Base-by-base conservation (phyloP, 2,888 invertebrate genomes). In the Subacronicta megacephala region DNA sequence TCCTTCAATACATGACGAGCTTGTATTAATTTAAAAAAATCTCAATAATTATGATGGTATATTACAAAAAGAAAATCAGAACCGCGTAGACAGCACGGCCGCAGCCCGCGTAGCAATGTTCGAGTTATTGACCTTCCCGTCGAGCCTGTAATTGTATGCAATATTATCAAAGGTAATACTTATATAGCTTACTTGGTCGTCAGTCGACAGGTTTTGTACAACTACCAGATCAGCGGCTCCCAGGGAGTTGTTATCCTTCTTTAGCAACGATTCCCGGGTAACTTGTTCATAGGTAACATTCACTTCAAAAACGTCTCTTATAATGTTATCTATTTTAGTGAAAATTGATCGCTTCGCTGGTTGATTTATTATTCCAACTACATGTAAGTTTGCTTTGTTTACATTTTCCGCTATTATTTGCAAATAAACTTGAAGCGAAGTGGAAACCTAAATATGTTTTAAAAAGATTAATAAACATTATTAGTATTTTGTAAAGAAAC, bases 361-460 rank as follows among this genome's bases (percentile, higher is more conserved):
- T 5, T 64, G 13, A 31, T 54, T 43, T 4, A 47, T 36, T 36
- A 82, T 46, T 18, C 66, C 77, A 49, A 79, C 38, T 10, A 78
- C 54, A 5, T 68, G 68, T n/a, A 81, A 49, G 6, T 23, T 31
- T 29, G 55, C 41, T 42, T 73, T 79, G 17, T 70, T 73, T 2
- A 75, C 23, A 63, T 83, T 82, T 65, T 82, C 81, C 10, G 69
- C 67, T 10, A 81, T 74, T 3, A 75, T 77, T 80, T 82, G 83
- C 5, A 77, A 38, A 29, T 67, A 77, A 46, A 76, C 54, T 62
- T 68, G 62, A 18, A 81, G 41, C 7, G 80, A 72, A 5, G 72
- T 38, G 3, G 54, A 59, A 10, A 49, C 49, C 80, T 80, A 54
- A 9, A 35, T n/a, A 13, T 2, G 4, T 2, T 23, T 45, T 5